phyloP scores from a whole-genome alignment of 2,113 vertebrate genomes.

The Pycnonotus jocosus region DNA sequence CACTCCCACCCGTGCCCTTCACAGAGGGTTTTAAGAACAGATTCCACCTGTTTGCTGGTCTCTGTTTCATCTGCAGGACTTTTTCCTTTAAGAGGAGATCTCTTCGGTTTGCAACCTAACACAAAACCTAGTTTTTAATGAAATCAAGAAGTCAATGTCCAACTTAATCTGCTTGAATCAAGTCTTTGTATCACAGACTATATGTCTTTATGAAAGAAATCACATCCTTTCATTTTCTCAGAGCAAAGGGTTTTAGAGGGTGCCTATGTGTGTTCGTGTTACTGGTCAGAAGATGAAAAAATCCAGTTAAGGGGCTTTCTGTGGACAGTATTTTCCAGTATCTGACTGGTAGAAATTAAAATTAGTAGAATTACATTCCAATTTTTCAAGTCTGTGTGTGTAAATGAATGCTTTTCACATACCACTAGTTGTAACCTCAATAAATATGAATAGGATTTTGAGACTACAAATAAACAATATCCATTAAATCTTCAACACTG shows the following conservation, averaged over 20 bases:
- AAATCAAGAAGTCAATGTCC: not conserved
- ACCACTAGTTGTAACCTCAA: not conserved
- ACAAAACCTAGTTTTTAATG: not conserved
- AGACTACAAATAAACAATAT: not conserved
- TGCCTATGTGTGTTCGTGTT: not conserved
- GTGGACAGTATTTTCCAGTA: not conserved
- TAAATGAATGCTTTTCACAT: not conserved
- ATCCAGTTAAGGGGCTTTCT: not conserved
- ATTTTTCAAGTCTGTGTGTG: not conserved
- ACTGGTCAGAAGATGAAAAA: not conserved
- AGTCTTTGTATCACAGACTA: not conserved
- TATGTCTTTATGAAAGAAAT: not conserved
- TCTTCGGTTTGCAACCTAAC: not conserved
- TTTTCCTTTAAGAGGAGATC: not conserved
- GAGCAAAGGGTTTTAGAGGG: not conserved
- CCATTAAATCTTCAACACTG: not conserved
- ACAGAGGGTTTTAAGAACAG: not conserved
- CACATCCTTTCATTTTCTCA: not conserved
- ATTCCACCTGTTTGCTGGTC: not conserved
- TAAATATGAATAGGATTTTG: not conserved
- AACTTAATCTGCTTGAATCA: not conserved
- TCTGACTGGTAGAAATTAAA: not conserved
- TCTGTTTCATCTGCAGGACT: not conserved
- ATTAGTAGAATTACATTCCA: not conserved
- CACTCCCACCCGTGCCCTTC: rapidly evolving